A percentile compares a stretch with the other conserved stretches of the same genome.
Evolutionary conservation across 2,113 vertebrate genomes (phyloP).

Genomic region (Onychostoma macrolepis): DNA sequence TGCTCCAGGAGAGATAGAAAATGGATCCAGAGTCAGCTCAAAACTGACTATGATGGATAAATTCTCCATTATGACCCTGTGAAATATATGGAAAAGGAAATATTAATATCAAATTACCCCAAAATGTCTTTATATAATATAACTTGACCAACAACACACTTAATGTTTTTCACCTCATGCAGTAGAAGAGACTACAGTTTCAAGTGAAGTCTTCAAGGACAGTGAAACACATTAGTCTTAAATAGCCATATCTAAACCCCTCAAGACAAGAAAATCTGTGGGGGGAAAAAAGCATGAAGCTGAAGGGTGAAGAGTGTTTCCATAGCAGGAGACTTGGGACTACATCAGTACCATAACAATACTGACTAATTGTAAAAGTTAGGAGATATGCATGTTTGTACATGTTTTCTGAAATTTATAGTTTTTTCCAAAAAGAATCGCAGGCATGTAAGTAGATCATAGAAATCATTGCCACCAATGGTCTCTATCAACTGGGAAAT

Average conservation of each 20-base stretch:
- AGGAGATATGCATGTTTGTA: too few relatives aligned
- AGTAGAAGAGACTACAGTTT: background rate
- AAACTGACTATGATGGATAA: slow-evolving; percentile 55
- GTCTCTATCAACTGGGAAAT: too few relatives aligned
- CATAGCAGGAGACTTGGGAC: too few relatives aligned
- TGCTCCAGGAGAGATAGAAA: slow-evolving; percentile 65
- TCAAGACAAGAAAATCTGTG: background rate
- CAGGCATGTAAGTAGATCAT: too few relatives aligned
- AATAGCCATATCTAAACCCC: background rate
- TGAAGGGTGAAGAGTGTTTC: too few relatives aligned
- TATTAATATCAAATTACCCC: background rate
- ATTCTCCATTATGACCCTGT: slow-evolving; percentile 65
- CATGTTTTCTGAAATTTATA: too few relatives aligned
- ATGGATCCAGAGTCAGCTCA: slow-evolving; percentile 65
- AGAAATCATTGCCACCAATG: too few relatives aligned
- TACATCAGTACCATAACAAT: too few relatives aligned
- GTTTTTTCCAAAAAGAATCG: too few relatives aligned
- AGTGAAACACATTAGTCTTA: background rate
- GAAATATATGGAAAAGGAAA: slow-evolving; percentile 1
- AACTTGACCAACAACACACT: background rate
- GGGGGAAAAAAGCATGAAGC: too few relatives aligned
- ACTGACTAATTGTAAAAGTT: too few relatives aligned
- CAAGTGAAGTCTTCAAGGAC: background rate
- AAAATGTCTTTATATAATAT: background rate
- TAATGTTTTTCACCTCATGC: background rate